A percentile compares a stretch with the other conserved stretches of the same genome.
Conservation (phyloP, 2,888 invertebrate genomes). For the Empis stercorea region DNA sequence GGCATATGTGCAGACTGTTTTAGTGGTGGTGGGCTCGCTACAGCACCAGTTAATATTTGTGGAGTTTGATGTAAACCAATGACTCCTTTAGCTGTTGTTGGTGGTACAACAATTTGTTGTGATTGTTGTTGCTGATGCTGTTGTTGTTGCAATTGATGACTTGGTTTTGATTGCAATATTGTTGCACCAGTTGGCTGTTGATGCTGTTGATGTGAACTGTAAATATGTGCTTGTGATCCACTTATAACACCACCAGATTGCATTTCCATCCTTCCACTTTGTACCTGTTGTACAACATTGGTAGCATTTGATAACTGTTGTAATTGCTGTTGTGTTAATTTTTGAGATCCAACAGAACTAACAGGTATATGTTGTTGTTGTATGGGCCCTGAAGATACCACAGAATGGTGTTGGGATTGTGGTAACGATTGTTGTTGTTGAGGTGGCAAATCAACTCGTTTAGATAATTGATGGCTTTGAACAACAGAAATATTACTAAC, state of each 20-base stretch:
- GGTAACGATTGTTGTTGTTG: constrained; percentile 13
- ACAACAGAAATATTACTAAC: constrained; percentile 18
- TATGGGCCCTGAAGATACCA: not conserved
- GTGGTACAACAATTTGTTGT: constrained; percentile 11
- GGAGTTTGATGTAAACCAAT: constrained; percentile 29
- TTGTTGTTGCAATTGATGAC: constrained; percentile 10
- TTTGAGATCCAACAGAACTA: not conserved
- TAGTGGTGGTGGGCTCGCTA: constrained; percentile 44
- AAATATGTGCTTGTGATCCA: constrained; percentile 26
- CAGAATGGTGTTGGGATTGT: constrained; percentile 7
- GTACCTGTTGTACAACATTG: constrained; percentile 18
- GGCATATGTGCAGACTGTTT: constrained; percentile 35
- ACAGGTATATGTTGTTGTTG: constrained; percentile 9
- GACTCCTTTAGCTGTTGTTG: constrained; percentile 25
- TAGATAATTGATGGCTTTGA: constrained; percentile 17
- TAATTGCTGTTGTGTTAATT: constrained; percentile 11
- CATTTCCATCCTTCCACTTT: constrained; percentile 11
- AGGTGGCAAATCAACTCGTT: constrained; percentile 11
- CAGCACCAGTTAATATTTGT: constrained; percentile 40
- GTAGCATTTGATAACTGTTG: constrained; percentile 19
- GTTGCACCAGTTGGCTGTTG: constrained; percentile 22
- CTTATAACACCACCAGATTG: constrained; percentile 25
- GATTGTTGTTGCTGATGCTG: constrained; percentile 12
- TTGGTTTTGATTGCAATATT: constrained; percentile 19
- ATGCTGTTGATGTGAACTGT: constrained; percentile 13